Conservation (phyloP, 1,140 invertebrate genomes). For the Oscheius sp. region DNA sequence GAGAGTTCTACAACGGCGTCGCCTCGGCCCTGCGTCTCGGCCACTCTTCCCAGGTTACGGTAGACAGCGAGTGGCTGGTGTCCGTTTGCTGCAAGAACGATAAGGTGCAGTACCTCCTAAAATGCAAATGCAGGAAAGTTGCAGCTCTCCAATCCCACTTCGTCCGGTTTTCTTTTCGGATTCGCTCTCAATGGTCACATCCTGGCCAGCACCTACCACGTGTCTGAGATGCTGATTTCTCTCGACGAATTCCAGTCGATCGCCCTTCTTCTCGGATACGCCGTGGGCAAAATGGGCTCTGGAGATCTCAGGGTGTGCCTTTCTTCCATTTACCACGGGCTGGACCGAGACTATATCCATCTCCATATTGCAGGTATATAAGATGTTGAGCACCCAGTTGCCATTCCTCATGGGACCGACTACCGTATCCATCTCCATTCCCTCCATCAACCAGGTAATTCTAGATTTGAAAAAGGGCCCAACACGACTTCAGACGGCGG, state of each 20-base stretch:
- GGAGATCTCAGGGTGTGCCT: not conserved
- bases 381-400: constrained; percentile 6
- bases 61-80: constrained; percentile 25
- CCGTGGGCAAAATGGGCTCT: not conserved
- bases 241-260: constrained; percentile 27
- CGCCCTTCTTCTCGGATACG: constrained; percentile 7
- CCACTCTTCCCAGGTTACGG: not conserved
- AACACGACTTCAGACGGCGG: constrained; percentile 16
- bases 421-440: not conserved
- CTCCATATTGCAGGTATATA: not conserved
- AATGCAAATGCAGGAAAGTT: too few species aligned
- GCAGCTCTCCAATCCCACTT: constrained; percentile 6
- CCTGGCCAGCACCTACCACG: constrained; percentile 15
- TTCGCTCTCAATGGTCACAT: constrained; percentile 22
- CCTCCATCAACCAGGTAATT: not conserved
- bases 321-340: not conserved
- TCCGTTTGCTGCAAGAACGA: not conserved
- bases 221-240: constrained; percentile 13
- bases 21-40: constrained; percentile 9
- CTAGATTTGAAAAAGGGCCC: not conserved
- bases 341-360: not conserved
- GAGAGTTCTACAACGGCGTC: constrained; percentile 30
- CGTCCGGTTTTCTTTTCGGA: constrained; percentile 8
- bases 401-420: constrained; percentile 16
- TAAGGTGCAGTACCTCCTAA: not conserved